These are phyloP conservation scores for Allygus modestus DNA, from an alignment of 2,888 invertebrate species.

Conservation along the genomic window DNA sequence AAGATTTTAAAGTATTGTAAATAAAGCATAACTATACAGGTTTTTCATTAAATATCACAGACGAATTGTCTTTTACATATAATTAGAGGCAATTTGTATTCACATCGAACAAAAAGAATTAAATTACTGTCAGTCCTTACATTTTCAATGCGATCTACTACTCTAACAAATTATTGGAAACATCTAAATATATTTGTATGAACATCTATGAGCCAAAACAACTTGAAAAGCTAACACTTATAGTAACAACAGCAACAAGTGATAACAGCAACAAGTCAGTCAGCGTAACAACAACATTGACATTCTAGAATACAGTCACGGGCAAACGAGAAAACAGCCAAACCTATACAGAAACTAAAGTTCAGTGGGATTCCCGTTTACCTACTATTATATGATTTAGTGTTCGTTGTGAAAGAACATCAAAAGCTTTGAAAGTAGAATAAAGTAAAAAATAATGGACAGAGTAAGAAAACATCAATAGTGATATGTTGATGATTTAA, in stretches of 20 bases:
- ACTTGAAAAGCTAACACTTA: background rate
- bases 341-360: background rate
- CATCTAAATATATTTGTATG: background rate
- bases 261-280: constrained; percentile 32
- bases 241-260: constrained; percentile 12
- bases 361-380: no score
- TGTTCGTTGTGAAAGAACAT: constrained; percentile 5
- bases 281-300: background rate
- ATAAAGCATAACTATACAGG: background rate
- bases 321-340: background rate
- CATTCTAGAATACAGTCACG: background rate
- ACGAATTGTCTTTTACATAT: constrained; percentile 5
- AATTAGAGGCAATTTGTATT: constrained; percentile 16
- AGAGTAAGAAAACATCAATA: background rate
- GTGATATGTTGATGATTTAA: constrained; percentile 16
- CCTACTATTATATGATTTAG: background rate
- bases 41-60: constrained; percentile 30
- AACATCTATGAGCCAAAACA: constrained; percentile 33
- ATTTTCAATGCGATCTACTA: background rate
- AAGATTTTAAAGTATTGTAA: no score
- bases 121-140: background rate
- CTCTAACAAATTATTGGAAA: constrained; percentile 22
- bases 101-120: constrained; percentile 5
- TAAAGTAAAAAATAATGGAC: background rate
- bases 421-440: background rate